Base-by-base conservation (phyloP, 2,797 vertebrate species). In the Chelidonichthys spinosus region DNA sequence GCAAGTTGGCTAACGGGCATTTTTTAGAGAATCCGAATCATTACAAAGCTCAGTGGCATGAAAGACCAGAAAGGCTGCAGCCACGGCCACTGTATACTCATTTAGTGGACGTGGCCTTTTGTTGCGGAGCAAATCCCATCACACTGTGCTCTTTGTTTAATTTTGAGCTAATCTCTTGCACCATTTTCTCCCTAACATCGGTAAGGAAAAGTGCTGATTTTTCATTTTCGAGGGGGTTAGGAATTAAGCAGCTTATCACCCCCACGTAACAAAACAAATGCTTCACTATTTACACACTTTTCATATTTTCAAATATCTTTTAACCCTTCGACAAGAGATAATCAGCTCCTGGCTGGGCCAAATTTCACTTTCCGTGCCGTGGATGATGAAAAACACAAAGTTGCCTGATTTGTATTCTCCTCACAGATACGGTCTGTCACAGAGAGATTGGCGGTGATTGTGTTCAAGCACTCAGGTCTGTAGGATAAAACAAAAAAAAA, bases 71-170 rank as follows among this genome's bases (percentile, higher is more conserved):
- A 63, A 67, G 42, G 65, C 72, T 69, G 65, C 55, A 64, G 81
- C 82, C 56, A 49, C 9, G 47, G 54, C 58, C 46, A 39, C 56
- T 72, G 47, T 70, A 46, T 58, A 55, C 67, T 65, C 72, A 65
- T 79, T 69, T 78, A 58, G 54, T 60, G 11, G 33, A 53, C 54
- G 43, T 15, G 36, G 70, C 55, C 64, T 55, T 42, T 32, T 78
- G 83, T 66, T 75, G 39, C 70, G 33, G 63, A 43, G 63, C 39
- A 85, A 88, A 87, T 81, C 82, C 74, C 67, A 18, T 74, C 8
- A 90, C 86, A 91, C 68, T 89, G 81, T 25, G 49, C 63, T 74
- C 81, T 86, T 91, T 90, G 85, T 88, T 89, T 76, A 18, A 85
- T 76, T 78, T 81, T 47, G 1, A 82, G 72, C 63, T 89, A 84